Evolutionary conservation across 2,113 vertebrate genomes (phyloP), one percentile per base, ranked within the genome.

Genomic region (Siphamia tubifer): DNA sequence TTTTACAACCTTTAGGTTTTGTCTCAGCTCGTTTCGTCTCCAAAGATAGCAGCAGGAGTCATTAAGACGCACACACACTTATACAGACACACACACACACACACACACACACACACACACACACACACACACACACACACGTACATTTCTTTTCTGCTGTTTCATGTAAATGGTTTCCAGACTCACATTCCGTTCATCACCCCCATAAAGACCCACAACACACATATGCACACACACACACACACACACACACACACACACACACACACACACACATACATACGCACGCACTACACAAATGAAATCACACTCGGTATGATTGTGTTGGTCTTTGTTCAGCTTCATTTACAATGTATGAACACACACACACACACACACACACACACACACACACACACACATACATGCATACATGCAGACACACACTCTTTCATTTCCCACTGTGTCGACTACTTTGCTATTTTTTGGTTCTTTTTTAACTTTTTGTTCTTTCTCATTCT

Each of bases 131-230:
- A 44, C 57, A 27, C 19, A 55, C 53, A 51, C 44, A 30, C 27
- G 20, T 21, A 57, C 57, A 40, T 66, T 63, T 68, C 48, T 69
- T 68, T 82, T 81, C 57, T 85, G 69, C 74, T 75, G 38, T 73
- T 81, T 81, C 40, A 83, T 79, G 65, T 21, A 74, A 84, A 85
- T 87, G 57, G 63, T 72, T 78, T 84, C 72, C 76, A 88, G 76
- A 84, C 67, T 55, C 67, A 5, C 4, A 47, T 25, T 74, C 56
- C 19, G 49, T 71, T 7, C 63, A 58, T 77, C 79, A 57, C 25
- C 38, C 49, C 17, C 44, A 20, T 25, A 23, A 40, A 39, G 17
- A 30, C 47, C 7, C 21, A 54, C 30, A 64, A 13, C 34, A 48
- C 31, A 62, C 32, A 32, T 39, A 16, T 39, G 19, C 48, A 65